Evolutionary conservation across 2,113 vertebrate genomes (phyloP).

Genomic region (Etheostoma cragini): DNA sequence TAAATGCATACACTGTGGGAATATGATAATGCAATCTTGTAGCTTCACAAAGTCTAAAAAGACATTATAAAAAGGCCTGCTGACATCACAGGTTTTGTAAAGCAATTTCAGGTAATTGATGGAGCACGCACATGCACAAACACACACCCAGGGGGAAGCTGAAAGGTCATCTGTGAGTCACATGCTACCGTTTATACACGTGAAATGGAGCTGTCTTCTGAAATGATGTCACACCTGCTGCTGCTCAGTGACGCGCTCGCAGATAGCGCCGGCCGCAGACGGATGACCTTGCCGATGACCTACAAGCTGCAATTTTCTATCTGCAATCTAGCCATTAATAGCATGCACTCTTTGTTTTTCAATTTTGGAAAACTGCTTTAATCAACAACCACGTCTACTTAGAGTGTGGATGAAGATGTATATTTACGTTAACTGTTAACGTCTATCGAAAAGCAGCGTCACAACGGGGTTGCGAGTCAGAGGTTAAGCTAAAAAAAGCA

Average conservation of each 20-base stretch:
- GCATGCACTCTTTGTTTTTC: conserved; percentile 29
- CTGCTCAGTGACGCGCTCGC: conserved; percentile 48
- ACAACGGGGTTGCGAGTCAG: conserved; percentile 38
- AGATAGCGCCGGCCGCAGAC: conserved; percentile 49
- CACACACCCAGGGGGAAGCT: conserved; percentile 34
- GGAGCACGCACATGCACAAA: conserved; percentile 19
- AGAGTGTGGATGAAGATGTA: conserved; percentile 1
- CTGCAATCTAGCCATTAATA: conserved; percentile 48
- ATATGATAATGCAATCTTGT: conserved; percentile 52
- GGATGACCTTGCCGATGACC: conserved; percentile 69
- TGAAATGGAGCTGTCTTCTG: conserved; percentile 46
- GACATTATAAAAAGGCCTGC: conserved; percentile 59
- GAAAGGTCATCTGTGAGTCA: conserved; percentile 76
- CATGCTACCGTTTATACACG: conserved; percentile 54
- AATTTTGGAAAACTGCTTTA: conserved; percentile 22
- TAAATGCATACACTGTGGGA: conserved; percentile 29
- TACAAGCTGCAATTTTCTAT: conserved; percentile 32
- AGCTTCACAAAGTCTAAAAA: conserved; percentile 61
- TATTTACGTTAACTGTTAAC: background rate
- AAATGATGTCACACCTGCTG: conserved; percentile 68
- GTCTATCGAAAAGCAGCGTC: conserved; percentile 46
- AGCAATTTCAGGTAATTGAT: conserved; percentile 70
- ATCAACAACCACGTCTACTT: conserved; percentile 39
- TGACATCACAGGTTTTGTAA: conserved; percentile 72
- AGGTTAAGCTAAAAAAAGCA: conserved; percentile 76